phyloP scores from a whole-genome alignment of 2,888 invertebrate species.

The Agrochola macilenta region DNA sequence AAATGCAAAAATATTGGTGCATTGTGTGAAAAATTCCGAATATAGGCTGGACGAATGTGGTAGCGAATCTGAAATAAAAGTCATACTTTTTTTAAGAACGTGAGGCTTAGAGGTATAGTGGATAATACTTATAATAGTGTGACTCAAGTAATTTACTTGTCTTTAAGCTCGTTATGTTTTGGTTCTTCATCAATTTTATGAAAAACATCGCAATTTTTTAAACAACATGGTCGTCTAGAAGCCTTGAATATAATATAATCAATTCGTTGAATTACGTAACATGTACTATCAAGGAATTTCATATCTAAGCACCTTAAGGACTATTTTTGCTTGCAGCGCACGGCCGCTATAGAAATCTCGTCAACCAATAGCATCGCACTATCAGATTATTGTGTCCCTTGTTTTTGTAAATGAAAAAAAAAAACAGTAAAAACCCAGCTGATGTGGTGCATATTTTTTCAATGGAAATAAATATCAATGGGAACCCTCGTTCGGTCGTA shows the following conservation, averaged over 20 bases:
- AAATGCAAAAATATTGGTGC: constrained; percentile 57
- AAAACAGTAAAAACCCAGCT: too few species aligned
- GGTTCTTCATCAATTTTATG: not conserved
- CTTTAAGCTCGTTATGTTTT: constrained; percentile 23
- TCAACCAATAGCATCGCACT: too few species aligned
- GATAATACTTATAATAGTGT: constrained; percentile 19
- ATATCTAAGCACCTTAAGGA: too few species aligned
- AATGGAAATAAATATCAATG: too few species aligned
- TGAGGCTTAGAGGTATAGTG: constrained; percentile 50
- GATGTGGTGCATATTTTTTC: too few species aligned
- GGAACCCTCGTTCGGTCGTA: too few species aligned
- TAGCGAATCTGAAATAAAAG: constrained; percentile 39
- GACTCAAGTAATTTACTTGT: constrained; percentile 34
- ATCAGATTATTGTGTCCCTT: too few species aligned
- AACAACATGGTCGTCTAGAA: too few species aligned
- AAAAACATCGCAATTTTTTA: not conserved
- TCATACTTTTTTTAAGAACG: constrained; percentile 38
- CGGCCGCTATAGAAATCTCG: too few species aligned
- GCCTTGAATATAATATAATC: not conserved
- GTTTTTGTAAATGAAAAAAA: too few species aligned
- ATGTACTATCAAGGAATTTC: too few species aligned
- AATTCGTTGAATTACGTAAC: not conserved
- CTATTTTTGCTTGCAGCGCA: too few species aligned
- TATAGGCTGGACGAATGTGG: constrained; percentile 23
- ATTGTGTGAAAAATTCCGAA: constrained; percentile 53